Evolutionary conservation across 2,113 vertebrate genomes (phyloP), one percentile per base, ranked within the genome.

Genomic region (Poecile atricapillus): DNA sequence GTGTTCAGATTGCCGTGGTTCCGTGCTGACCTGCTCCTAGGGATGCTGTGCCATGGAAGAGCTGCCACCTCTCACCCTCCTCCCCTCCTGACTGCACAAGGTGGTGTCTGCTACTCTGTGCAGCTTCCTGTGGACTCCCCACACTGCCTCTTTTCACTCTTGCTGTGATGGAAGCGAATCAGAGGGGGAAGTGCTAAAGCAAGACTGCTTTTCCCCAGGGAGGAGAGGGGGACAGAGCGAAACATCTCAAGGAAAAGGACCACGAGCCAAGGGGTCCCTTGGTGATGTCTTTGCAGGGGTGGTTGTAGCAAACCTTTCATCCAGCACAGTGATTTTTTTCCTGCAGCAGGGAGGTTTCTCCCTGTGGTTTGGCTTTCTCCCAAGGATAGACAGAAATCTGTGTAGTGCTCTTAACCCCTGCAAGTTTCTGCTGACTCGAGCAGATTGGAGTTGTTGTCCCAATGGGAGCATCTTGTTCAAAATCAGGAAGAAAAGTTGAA

Each of bases 261-360:
- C 43, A 9, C 1, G 2, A 6, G n/a, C 47, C 13, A 0, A 14
- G 28, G 15, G 2, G 3, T 28, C 50, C 49, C 52, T 76, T 33
- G 35, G 13, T 0, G 2, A 8, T 44, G 18, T 24, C 52, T 83
- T 41, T 46, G 23, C 30, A 11, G 35, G 10, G 31, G 15, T 65
- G 39, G 10, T 24, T 81, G 35, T 10, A 75, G 31, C 41, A 59
- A 70, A 31, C n/a, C 52, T 67, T 74, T 77, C 64, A 52, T 74
- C 64, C 74, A 43, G 71, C 17, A 9, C 24, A 5, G 19, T 35
- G 64, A 35, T 70, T 43, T 78, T 39, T 39, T n/a, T 17, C 67
- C 55, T 58, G 52, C 87, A 87, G 73, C 47, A 77, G 52, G 41
- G 46, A 37, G 68, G 60, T 60, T 83, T 88, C 21, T 69, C 47